Evolutionary conservation across 1,140 invertebrate species (phyloP), one percentile per base, ranked within the genome.

Genomic region (Drosophila eugracilis): DNA sequence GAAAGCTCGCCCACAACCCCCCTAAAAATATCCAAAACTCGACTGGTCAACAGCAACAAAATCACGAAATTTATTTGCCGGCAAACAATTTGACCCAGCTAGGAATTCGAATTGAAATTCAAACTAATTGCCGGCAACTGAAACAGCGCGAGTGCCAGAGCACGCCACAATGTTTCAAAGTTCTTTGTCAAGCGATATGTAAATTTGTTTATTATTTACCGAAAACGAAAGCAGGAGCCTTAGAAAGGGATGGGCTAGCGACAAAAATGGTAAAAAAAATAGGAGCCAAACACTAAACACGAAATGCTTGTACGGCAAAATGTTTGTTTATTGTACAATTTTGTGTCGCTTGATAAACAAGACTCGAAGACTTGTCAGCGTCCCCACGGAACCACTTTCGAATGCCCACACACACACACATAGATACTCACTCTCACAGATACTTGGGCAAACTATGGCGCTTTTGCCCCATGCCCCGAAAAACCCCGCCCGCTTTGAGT

Each of bases 241-340:
- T 5, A 37, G 21, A 45, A 32, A 69, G 42, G 54, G 22, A 42
- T 24, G 37, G 32, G 39, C 5, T 22, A 32, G 24, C n/a, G n/a
- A n/a, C n/a, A n/a, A n/a, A n/a, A n/a, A n/a, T n/a, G n/a, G n/a
- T n/a, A 39, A 3, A 19, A 39, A 49, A 72, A 54, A 79, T 57
- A 62, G 55, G 42, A 73, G 65, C 32, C 57, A 71, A 60, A 70
- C 74, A 76, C 66, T 45, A 70, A 69, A 76, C 66, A 70, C 63
- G 75, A 60, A 76, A 76, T 59, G 65, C 60, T 60, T 39, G 79
- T 52, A 75, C 37, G 69, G 77, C 54, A 88, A 86, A 86, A 73
- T 83, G 71, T 88, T 88, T 88, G 84, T 89, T 88, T 88, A 83
- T 76, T 83, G 66, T 78, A 81, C 70, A 83, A 78, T 88, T 88